A percentile compares a stretch with the other conserved stretches of the same genome.
Conservation (phyloP, 2,888 invertebrate genomes). For the Phragmatobia fuliginosa region DNA sequence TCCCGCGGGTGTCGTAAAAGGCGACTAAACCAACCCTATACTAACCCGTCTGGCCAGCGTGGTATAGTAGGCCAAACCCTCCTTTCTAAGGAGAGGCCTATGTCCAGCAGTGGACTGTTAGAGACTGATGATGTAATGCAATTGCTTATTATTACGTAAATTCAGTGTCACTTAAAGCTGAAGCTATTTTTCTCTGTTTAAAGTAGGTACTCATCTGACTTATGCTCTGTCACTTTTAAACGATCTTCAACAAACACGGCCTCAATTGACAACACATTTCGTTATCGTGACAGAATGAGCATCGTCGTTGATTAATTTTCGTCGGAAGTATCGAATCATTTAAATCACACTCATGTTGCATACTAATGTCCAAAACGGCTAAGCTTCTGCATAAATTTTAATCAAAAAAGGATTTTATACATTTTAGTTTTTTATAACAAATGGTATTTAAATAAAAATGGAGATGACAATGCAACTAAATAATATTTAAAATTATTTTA, state of each 20-base stretch:
- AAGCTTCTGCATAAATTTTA: constrained; percentile 1
- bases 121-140: no score
- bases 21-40: no score
- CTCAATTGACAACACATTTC: neutral
- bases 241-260: neutral
- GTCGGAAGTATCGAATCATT: constrained; percentile 1
- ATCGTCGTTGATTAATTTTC: neutral
- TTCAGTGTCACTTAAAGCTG: neutral
- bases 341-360: neutral
- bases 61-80: no score
- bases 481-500: constrained; percentile 27
- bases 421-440: neutral
- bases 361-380: neutral
- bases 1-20: no score
- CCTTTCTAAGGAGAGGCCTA: no score
- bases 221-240: neutral
- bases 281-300: neutral
- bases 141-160: no score
- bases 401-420: neutral
- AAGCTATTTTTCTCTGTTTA: neutral
- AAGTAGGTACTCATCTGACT: neutral
- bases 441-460: constrained; percentile 20
- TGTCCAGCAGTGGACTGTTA: no score
- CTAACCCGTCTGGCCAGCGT: no score
- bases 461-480: constrained; percentile 36